These are phyloP conservation scores for Pelusios castaneus DNA, from an alignment of 2,113 vertebrate species.

Conservation along the genomic window DNA sequence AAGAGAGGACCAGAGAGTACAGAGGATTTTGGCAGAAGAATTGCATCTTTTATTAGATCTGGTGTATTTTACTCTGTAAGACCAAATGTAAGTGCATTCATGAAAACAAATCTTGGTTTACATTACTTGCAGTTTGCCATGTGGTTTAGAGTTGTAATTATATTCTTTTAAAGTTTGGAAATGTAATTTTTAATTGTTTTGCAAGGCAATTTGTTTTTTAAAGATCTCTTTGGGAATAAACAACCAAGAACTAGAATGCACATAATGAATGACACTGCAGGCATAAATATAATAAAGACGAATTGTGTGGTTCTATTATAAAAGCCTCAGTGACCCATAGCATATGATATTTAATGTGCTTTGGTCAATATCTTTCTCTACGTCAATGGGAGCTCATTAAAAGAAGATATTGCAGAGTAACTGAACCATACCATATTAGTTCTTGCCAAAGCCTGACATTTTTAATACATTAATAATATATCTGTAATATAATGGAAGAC, in stretches of 20 bases:
- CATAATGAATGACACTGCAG: conserved; percentile 6
- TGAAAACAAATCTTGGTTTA: neutral
- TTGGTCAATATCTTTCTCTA: conserved; percentile 77
- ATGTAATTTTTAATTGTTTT: neutral
- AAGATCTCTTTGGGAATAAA: neutral
- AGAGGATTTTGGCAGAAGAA: neutral
- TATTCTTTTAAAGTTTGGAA: neutral
- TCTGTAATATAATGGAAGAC: conserved; percentile 84
- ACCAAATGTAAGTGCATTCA: neutral
- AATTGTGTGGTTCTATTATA: conserved; percentile 47
- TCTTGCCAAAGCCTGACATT: conserved; percentile 82
- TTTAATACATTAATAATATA: conserved; percentile 91
- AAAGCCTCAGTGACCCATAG: conserved; percentile 63
- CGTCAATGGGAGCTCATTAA: conserved; percentile 86
- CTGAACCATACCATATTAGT: conserved; percentile 67
- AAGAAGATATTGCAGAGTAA: conserved; percentile 75
- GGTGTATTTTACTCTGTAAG: conserved; percentile 5
- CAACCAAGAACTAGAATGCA: neutral
- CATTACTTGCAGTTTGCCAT: neutral
- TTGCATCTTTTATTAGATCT: neutral
- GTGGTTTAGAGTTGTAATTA: accelerated
- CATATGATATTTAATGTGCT: conserved; percentile 76
- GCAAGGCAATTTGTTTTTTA: neutral
- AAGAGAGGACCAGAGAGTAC: neutral
- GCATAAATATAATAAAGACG: conserved; percentile 49